A percentile compares a stretch with the other conserved stretches of the same genome.
These are phyloP conservation scores for Sceloporus undulatus DNA, from an alignment of 2,113 vertebrate species.

Conservation along the genomic window DNA sequence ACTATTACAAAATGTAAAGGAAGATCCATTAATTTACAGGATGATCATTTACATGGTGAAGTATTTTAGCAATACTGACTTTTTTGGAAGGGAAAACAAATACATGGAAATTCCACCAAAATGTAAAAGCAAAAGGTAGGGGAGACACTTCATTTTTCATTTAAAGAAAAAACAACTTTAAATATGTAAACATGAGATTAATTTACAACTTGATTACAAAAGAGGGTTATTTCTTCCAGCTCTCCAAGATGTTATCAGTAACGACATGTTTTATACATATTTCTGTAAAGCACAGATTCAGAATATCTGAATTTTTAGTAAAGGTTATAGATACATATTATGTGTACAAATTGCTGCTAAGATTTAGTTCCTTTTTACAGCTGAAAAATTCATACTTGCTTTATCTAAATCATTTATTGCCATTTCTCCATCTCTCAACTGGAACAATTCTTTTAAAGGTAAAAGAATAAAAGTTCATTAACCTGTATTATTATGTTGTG, in stretches of 20 bases:
- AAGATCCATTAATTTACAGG: constrained; percentile 44
- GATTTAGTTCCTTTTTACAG: constrained; percentile 73
- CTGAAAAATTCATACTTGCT: constrained; percentile 71
- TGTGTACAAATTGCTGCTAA: constrained; percentile 71
- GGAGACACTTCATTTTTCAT: constrained; percentile 57
- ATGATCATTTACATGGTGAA: constrained; percentile 61
- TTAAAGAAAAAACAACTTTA: constrained; percentile 65
- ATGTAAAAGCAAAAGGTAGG: constrained; percentile 49
- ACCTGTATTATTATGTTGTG: constrained; percentile 70
- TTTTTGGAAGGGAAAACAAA: constrained; percentile 60
- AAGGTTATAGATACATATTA: constrained; percentile 63
- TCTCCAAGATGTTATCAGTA: constrained; percentile 67
- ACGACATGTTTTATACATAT: constrained; percentile 61
- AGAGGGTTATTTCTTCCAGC: constrained; percentile 51
- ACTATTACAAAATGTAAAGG: constrained; percentile 36
- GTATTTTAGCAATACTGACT: constrained; percentile 67
- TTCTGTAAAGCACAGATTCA: constrained; percentile 67
- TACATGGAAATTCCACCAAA: constrained; percentile 71
- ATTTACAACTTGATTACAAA: constrained; percentile 55
- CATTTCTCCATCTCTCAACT: constrained; percentile 60
- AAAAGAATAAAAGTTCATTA: constrained; percentile 71
- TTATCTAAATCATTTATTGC: constrained; percentile 69
- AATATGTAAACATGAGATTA: constrained; percentile 58
- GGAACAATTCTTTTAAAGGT: constrained; percentile 69
- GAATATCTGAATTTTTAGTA: constrained; percentile 55